Base-by-base conservation (phyloP, 1,140 invertebrate genomes). In the Pseudomyrmex pallidus region DNA sequence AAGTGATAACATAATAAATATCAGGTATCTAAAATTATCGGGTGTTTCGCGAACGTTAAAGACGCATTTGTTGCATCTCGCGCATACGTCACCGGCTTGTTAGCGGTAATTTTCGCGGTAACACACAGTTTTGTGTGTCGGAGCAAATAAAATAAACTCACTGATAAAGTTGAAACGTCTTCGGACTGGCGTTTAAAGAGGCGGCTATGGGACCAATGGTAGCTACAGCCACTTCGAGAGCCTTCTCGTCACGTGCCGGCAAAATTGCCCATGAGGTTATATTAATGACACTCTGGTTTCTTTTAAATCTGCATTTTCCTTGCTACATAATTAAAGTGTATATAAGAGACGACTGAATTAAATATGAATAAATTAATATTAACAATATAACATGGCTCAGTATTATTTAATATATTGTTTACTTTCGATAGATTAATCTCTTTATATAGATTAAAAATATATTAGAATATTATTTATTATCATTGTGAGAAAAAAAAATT, bases 141-240 rank as follows among this genome's bases (percentile, higher is more conserved):
- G 15, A 4, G n/a, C 12, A 77, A 83, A 66, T 48, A 64, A 78
- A 83, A 59, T 66, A 25, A 25, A 94, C 95, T 94, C 95, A 97
- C 96, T 96, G 95, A 87, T 97, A 97, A 3, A 97, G 93, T 87
- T 97, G 97, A 92, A 97, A 97, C 1, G 96, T 97, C 82, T 95
- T 95, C 0, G 96, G 97, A 66, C 95, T 95, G 1, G 96, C 97
- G 87, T 97, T 97, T 20, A 97, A 95, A 1, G 96, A 97, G 0
- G 96, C 96, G 15, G 97, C 96, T 46, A 97, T 93, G 0, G 97
- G 97, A 13, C 97, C 97, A 68, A 97, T 95, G 13, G 95, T 95
- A 0, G 96, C 96, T 1, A 97, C 92, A 3, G 96, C 96, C 10
- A 94, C 94, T 93, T 97, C 95, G 66, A 97, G 94, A 0, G 96